Evolutionary conservation across 2,113 vertebrate genomes (phyloP).

Genomic region (Cinclus cinclus): DNA sequence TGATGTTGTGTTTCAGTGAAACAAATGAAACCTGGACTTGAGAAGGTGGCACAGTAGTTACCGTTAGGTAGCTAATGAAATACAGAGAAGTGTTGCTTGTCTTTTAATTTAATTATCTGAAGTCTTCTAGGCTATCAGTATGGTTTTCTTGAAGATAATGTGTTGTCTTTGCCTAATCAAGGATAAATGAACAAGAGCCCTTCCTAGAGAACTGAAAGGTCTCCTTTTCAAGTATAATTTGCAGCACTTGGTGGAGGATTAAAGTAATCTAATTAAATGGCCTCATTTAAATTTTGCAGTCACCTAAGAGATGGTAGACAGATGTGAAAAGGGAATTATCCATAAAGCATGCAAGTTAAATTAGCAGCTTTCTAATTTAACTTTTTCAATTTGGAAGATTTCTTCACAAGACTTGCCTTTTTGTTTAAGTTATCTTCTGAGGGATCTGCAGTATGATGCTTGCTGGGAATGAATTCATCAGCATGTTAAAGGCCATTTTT

Average conservation of each 20-base stretch:
- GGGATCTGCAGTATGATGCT: neutral
- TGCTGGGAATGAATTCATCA: neutral
- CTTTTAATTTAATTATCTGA: conserved; percentile 25
- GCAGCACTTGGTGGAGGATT: conserved; percentile 14
- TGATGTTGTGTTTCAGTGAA: neutral
- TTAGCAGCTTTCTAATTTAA: conserved; percentile 12
- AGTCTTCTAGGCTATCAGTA: neutral
- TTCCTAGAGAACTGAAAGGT: neutral
- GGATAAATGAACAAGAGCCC: neutral
- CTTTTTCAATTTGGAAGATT: neutral
- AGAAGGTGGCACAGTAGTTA: neutral
- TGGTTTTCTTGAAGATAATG: neutral
- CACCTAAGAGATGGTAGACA: conserved; percentile 24
- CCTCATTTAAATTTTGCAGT: conserved; percentile 45
- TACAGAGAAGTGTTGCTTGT: neutral
- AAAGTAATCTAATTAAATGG: conserved; percentile 49
- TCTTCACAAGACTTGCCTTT: neutral
- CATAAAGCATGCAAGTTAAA: conserved; percentile 12
- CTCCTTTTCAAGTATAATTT: conserved; percentile 34
- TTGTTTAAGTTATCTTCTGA: neutral
- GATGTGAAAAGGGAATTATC: conserved; percentile 31
- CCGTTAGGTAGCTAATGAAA: neutral
- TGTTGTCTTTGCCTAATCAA: conserved; percentile 8
- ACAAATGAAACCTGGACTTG: neutral
- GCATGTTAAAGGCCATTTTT: neutral